phyloP scores from a whole-genome alignment of 2,113 vertebrate genomes.

The Trochalopteron elliotii region DNA sequence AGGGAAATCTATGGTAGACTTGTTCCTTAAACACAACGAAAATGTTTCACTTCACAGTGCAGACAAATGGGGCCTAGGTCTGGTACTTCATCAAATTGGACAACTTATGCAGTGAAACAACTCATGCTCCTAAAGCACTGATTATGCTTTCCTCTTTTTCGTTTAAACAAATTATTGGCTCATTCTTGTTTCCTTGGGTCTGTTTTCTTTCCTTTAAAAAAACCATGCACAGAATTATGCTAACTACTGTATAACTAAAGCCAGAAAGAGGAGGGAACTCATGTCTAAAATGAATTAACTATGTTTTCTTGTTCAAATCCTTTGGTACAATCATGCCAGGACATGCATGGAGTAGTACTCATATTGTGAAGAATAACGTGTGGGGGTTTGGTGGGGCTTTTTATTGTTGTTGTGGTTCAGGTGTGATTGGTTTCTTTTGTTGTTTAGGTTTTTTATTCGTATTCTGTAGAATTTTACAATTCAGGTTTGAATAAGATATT shows the following conservation, averaged over 20 bases:
- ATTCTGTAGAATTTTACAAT: neutral
- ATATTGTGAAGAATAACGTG: neutral
- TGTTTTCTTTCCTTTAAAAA: neutral
- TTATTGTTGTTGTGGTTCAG: neutral
- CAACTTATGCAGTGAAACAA: neutral
- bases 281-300: neutral
- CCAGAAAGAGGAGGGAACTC: neutral
- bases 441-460: neutral
- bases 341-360: neutral
- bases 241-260: neutral
- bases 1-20: conserved; percentile 33
- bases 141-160: neutral
- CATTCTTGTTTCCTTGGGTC: neutral
- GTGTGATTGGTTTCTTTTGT: neutral
- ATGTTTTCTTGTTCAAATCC: neutral
- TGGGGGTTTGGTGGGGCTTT: rapidly evolving
- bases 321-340: neutral
- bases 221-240: neutral
- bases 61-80: neutral
- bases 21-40: conserved; percentile 15
- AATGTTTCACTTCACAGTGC: conserved; percentile 18
- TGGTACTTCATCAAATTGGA: neutral
- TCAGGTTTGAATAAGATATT: neutral
- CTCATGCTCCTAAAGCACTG: neutral
- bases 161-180: neutral